Evolutionary conservation across 2,797 vertebrate species (phyloP).

Genomic region (Parauchenoglanis ngamensis): DNA sequence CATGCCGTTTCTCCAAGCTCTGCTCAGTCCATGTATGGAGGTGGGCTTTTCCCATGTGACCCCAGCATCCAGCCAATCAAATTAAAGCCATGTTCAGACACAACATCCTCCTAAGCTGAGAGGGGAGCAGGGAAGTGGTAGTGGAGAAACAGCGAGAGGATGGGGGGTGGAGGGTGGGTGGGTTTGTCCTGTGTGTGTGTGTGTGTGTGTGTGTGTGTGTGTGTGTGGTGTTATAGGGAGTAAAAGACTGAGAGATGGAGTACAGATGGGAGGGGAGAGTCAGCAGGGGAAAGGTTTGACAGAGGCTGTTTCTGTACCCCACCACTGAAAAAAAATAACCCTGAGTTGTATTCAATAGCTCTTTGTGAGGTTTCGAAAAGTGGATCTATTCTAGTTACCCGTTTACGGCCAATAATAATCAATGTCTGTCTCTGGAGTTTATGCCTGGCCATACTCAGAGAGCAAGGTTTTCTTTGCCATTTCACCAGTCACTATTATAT

Average conservation of each 20-base stretch:
- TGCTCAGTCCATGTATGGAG: constrained; percentile 72
- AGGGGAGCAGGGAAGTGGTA: not conserved
- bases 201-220: not conserved
- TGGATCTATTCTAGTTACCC: constrained; percentile 13
- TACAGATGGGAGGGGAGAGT: constrained; percentile 7
- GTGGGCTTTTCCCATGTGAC: constrained; percentile 82
- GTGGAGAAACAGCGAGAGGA: not conserved
- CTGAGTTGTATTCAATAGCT: constrained; percentile 4
- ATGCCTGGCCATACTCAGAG: not conserved
- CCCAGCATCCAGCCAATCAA: constrained; percentile 76
- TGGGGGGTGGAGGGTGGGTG: not conserved
- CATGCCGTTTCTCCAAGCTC: constrained; percentile 65
- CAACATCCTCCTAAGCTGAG: constrained; percentile 53
- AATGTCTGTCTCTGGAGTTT: constrained; percentile 9
- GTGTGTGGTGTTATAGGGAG: constrained; percentile 15
- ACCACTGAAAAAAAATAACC: not conserved
- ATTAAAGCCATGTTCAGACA: constrained; percentile 73
- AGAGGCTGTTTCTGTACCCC: constrained; percentile 20
- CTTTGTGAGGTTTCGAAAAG: constrained; percentile 17
- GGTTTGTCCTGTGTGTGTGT: constrained; percentile 7
- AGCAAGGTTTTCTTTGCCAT: constrained; percentile 8
- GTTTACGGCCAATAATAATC: constrained; percentile 10
- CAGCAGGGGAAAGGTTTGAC: constrained; percentile 1
- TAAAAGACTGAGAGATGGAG: constrained; percentile 19
- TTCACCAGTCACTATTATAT: not conserved